These are phyloP conservation scores for Antrozous pallidus DNA, from an alignment of 2,797 vertebrate species.

Conservation along the genomic window DNA sequence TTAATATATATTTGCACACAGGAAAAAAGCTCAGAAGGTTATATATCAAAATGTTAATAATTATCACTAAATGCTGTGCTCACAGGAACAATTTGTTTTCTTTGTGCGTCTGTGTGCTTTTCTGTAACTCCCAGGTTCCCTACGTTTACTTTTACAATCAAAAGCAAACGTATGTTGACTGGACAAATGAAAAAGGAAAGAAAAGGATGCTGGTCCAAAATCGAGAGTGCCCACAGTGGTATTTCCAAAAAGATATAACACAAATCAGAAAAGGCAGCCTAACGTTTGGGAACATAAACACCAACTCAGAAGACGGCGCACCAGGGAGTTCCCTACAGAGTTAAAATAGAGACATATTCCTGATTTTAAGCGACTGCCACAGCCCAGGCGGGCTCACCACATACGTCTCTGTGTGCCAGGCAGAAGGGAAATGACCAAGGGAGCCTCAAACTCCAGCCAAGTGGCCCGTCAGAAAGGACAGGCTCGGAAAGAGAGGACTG, in stretches of 20 bases:
- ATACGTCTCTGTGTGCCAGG: background rate
- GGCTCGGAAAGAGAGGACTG: background rate
- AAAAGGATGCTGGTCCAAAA: background rate
- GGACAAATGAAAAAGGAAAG: background rate
- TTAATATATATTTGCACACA: background rate
- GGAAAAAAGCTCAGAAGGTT: background rate
- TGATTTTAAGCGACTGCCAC: background rate
- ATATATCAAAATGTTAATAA: background rate
- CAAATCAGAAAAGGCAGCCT: background rate
- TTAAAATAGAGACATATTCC: background rate
- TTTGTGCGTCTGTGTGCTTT: background rate
- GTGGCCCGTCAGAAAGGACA: background rate
- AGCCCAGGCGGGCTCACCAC: background rate
- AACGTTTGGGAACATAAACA: background rate
- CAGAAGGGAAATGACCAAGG: background rate
- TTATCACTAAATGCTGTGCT: background rate
- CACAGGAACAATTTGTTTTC: background rate
- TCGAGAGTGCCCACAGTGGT: background rate
- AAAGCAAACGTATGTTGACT: background rate
- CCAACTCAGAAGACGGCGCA: background rate
- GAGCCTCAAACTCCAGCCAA: background rate
- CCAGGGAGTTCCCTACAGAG: background rate
- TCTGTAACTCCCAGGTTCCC: background rate
- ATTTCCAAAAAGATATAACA: background rate
- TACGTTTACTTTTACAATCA: background rate